Base-by-base conservation (phyloP, 2,113 vertebrate genomes). In the Trinectes maculatus region DNA sequence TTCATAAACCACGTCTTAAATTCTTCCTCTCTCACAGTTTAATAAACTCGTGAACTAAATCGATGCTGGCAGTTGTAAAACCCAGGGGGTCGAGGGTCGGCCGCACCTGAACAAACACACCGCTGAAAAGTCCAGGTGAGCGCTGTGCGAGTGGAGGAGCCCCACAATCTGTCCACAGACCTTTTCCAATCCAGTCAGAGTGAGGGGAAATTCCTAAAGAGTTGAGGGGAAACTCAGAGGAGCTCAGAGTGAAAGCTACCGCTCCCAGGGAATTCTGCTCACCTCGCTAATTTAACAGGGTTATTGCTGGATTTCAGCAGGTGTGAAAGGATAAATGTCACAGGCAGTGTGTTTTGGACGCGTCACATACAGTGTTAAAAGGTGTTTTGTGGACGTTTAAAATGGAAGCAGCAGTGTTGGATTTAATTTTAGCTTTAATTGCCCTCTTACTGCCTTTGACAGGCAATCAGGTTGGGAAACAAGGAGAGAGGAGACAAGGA, bases 101-200 rank as follows among this genome's bases (percentile, higher is more conserved):
- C 81, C 90, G 48, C 88, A 97, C 94, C 96, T 97, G 95, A 95
- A 89, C 86, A 98, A 96, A 98, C 94, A 96, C 55, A 37, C 77
- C 52, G 86, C 89, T 85, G 90, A 84, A 83, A 77, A 13, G 33
- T 11, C 48, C 69, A 84, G 78, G 69, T 68, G 71, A 56, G 54
- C 15, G 24, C 28, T 29, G 62, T 29, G 51, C 18, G 12, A 60
- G 42, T 8, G 0, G 21, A 62, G 28, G 43, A 68, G 28, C 55
- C 24, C 37, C 18, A 6, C n/a, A 1, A 64, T 44, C 51, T 12
- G 60, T 47, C 25, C 21, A 2, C 2, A 63, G 53, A 21, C 37
- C 0, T 52, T 60, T 67, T 21, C 10, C 66, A 47, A 81, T 77
- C 69, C 67, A 73, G 28, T 8, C n/a, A 55, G 40, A 33, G 36